phyloP scores from a whole-genome alignment of 2,888 invertebrate genomes.

The Corbicula japonica region DNA sequence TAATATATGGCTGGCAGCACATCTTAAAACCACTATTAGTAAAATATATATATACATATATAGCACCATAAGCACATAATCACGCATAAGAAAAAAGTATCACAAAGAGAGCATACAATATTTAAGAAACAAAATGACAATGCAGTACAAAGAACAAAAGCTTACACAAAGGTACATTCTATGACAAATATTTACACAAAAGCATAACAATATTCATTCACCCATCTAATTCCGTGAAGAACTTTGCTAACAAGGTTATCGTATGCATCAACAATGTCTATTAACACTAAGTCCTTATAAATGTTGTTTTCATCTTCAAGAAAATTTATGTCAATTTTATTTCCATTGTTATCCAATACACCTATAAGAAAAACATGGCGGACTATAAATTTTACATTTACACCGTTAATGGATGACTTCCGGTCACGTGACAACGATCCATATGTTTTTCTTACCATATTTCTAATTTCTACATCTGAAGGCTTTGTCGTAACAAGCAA shows the following conservation, averaged over 20 bases:
- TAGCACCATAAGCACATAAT: too few relatives aligned
- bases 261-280: constrained; percentile 58
- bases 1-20: too few relatives aligned
- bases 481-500: constrained; percentile 65
- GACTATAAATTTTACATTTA: not conserved
- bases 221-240: constrained; percentile 57
- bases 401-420: not conserved
- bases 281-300: constrained; percentile 49
- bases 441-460: constrained; percentile 68
- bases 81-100: too few relatives aligned
- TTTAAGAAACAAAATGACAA: too few relatives aligned
- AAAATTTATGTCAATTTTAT: not conserved
- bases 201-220: constrained; percentile 36
- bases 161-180: too few relatives aligned
- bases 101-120: too few relatives aligned
- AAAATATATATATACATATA: too few relatives aligned
- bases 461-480: constrained; percentile 48
- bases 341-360: not conserved
- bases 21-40: too few relatives aligned
- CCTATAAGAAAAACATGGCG: constrained; percentile 13
- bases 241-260: constrained; percentile 57
- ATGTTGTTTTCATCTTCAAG: constrained; percentile 33
- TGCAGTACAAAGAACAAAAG: too few relatives aligned
- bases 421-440: constrained; percentile 42
- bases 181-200: too few relatives aligned